Evolutionary conservation across 35 echinoderm and acorn worm species (phyloP), one percentile per base, ranked within the genome.

Genomic region (Ophioderma brevispina): DNA sequence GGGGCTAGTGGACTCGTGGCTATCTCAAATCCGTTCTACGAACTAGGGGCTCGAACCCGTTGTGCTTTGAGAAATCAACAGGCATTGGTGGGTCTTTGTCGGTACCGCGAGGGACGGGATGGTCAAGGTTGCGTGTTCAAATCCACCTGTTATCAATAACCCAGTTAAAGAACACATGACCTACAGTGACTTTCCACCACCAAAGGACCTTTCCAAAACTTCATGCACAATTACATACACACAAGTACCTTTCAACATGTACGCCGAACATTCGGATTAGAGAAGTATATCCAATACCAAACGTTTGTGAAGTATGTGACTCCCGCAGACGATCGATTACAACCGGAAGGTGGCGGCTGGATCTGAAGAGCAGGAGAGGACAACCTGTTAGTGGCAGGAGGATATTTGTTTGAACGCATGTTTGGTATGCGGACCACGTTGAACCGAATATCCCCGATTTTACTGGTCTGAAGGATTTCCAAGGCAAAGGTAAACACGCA

Each of bases 201-300:
- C 94, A 11, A 92, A 89, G 33, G 91, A 96, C 19, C n/a, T n/a
- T 96, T 87, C 81, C 82, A 91, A 38, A 96, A 96, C 55, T 96
- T 82, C 82, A 96, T 96, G 94, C 94, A 96, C 84, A 93, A 96
- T 84, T 81, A n/a, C 13, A 77, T 90, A 31, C 87, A 93, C 0
- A 32, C 81, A 31, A 80, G 92, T 77, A 93, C 92, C 81, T 90
- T 93, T 31, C 31, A n/a, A 77, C 33, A 70, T 92, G 33, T 96
- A 92, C 63, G 87, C 82, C 31, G 91, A 96, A 0, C 86, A 88
- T 96, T 96, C 78, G 88, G 52, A 31, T 43, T 96, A 15, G 28
- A n/a, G 23, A 86, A 93, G 52, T 82, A 96, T 83, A 90, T 96
- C 77, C 76, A 77, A 35, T 96, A 93, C 30, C 36, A 87, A 25